These are phyloP conservation scores for Morbakka virulenta DNA, from an alignment of 30 jellyfish, hydroid and myxozoan species.

Conservation along the genomic window DNA sequence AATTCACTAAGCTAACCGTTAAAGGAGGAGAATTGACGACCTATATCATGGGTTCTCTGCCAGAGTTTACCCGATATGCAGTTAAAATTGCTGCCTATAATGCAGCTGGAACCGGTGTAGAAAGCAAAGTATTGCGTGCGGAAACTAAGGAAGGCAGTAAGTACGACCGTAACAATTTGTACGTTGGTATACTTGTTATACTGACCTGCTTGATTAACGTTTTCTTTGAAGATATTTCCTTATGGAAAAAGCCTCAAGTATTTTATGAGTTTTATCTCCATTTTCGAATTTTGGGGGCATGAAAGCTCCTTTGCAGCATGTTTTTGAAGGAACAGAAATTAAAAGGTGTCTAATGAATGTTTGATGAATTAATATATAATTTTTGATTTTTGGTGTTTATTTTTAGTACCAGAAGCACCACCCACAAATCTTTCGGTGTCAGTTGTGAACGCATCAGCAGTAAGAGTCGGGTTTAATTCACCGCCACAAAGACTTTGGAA, in stretches of 20 bases:
- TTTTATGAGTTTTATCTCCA: too few species aligned
- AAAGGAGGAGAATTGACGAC: constrained; percentile 49
- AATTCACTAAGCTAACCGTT: constrained; percentile 45
- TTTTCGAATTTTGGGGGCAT: too few species aligned
- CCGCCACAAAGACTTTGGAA: constrained; percentile 87
- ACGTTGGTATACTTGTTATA: not conserved
- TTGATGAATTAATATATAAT: too few species aligned
- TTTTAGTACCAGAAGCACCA: constrained; percentile 59
- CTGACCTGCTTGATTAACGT: not conserved
- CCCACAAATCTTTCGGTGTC: constrained; percentile 76
- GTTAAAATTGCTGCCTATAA: constrained; percentile 80
- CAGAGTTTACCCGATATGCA: constrained; percentile 68
- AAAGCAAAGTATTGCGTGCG: constrained; percentile 9
- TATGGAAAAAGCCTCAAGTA: not conserved
- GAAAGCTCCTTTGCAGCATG: too few species aligned
- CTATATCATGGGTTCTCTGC: constrained; percentile 49
- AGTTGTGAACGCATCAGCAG: constrained; percentile 74
- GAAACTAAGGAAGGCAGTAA: constrained; percentile 87
- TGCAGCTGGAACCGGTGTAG: constrained; percentile 75
- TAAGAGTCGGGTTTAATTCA: constrained; percentile 51
- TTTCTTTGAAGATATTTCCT: not conserved
- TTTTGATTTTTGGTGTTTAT: not conserved
- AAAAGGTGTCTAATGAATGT: too few species aligned
- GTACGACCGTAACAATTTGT: too few species aligned
- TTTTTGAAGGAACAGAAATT: too few species aligned